Percentiles rank a stretch among this genome's conserved stretches.
These are phyloP conservation scores for Ostrea denselamellosa DNA, from an alignment of 1,140 invertebrate species.

Conservation along the genomic window DNA sequence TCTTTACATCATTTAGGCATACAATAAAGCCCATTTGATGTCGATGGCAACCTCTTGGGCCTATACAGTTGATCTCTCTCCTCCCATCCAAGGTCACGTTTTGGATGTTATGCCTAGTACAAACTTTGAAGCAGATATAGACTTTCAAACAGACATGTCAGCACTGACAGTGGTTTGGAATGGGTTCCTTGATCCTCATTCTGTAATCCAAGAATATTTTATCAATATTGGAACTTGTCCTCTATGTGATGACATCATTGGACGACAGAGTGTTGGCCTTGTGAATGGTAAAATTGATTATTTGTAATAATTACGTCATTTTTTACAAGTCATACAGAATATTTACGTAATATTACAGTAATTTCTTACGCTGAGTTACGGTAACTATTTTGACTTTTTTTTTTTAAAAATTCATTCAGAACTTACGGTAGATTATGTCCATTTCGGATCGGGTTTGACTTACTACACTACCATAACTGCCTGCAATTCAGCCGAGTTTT, in stretches of 20 bases:
- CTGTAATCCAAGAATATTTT: slow-evolving; percentile 51
- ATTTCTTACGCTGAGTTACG: not conserved
- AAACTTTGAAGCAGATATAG: not conserved
- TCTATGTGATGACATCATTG: slow-evolving; percentile 56
- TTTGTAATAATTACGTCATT: not conserved
- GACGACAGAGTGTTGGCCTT: slow-evolving; percentile 50
- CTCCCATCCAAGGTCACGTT: slow-evolving; percentile 57
- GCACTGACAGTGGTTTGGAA: slow-evolving; percentile 53
- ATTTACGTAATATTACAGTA: not conserved
- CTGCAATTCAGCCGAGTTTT: slow-evolving; percentile 59
- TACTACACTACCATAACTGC: slow-evolving; percentile 62
- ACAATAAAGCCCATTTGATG: slow-evolving; percentile 37
- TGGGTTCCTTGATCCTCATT: slow-evolving; percentile 60
- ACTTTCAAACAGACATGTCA: slow-evolving; percentile 47
- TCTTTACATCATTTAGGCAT: slow-evolving; percentile 37
- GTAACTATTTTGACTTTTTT: not conserved
- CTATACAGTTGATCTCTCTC: slow-evolving; percentile 45
- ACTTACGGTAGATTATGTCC: slow-evolving; percentile 48
- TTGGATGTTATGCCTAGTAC: slow-evolving; percentile 50
- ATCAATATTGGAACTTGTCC: slow-evolving; percentile 60
- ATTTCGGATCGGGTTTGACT: slow-evolving; percentile 47
- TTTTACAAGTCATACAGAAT: not conserved
- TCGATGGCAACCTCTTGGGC: slow-evolving; percentile 51
- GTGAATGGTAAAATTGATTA: not conserved
- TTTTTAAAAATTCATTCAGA: slow-evolving; percentile 59